Percentiles rank a stretch among this genome's conserved stretches.
Conservation (phyloP, 2,113 vertebrate species). For the Poicephalus gulielmi region DNA sequence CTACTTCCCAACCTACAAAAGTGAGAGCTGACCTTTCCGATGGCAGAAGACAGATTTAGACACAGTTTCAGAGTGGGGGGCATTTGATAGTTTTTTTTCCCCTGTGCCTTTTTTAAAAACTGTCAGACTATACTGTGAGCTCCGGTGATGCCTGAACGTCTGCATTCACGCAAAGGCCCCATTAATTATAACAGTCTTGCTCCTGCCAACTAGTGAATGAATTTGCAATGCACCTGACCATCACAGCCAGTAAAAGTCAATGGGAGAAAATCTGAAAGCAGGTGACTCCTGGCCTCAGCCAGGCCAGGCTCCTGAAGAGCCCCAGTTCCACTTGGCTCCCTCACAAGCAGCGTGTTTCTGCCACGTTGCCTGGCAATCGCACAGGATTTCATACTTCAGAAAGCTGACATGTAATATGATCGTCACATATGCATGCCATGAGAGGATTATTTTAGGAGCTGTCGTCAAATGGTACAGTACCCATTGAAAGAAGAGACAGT, state of each 20-base stretch:
- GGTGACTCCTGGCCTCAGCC: background rate
- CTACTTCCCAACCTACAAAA: background rate
- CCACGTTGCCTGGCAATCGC: constrained; percentile 35
- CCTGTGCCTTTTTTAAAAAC: background rate
- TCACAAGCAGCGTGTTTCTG: background rate
- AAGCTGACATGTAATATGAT: background rate
- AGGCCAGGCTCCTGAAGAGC: background rate
- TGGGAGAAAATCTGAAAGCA: background rate
- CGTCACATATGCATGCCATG: background rate
- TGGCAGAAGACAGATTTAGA: background rate
- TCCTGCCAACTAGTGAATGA: background rate
- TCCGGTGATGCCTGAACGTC: background rate
- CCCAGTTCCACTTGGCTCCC: background rate
- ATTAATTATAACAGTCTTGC: accelerated
- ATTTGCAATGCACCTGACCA: background rate
- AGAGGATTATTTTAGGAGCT: constrained; percentile 32
- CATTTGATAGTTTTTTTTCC: background rate
- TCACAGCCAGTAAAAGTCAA: background rate
- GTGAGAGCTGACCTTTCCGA: background rate
- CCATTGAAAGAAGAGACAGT: background rate
- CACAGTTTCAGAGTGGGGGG: background rate
- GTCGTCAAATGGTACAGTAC: background rate
- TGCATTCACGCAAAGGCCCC: background rate
- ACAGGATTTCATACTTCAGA: background rate
- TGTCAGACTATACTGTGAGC: background rate